Conservation (phyloP, 2,797 vertebrate species). For the Parotocinclus haroldoi region DNA sequence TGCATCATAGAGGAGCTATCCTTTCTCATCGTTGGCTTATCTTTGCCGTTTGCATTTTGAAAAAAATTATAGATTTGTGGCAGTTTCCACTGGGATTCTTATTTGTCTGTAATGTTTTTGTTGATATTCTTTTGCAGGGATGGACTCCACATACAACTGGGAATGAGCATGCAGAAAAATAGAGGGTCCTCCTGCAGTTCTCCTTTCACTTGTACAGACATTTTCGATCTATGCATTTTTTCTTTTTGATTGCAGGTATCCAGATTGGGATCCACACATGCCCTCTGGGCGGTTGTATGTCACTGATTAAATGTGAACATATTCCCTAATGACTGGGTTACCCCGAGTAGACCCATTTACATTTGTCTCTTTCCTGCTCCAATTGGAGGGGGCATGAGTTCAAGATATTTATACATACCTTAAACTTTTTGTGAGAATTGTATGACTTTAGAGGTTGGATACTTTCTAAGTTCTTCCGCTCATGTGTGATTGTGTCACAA, state of each 20-base stretch:
- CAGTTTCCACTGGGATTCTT: too few species aligned
- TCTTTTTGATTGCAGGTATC: constrained; percentile 64
- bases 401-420: too few species aligned
- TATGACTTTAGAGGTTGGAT: too few species aligned
- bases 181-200: constrained; percentile 67
- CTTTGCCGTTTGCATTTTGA: constrained; percentile 41
- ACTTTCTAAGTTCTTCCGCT: too few species aligned
- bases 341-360: neutral
- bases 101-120: too few species aligned
- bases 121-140: constrained; percentile 56
- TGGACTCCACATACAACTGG: constrained; percentile 73
- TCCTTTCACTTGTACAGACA: constrained; percentile 50
- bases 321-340: neutral
- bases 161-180: constrained; percentile 69
- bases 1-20: constrained; percentile 56
- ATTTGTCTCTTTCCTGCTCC: neutral
- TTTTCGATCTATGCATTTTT: too few species aligned
- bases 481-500: too few species aligned
- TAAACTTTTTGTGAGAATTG: too few species aligned
- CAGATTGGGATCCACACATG: constrained; percentile 72
- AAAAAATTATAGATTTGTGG: too few species aligned
- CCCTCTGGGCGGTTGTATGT: constrained; percentile 61
- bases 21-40: constrained; percentile 51
- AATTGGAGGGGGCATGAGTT: too few species aligned
- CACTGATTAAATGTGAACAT: neutral